phyloP scores from a whole-genome alignment of 1,140 invertebrate genomes.

The Platorchestia sp. region DNA sequence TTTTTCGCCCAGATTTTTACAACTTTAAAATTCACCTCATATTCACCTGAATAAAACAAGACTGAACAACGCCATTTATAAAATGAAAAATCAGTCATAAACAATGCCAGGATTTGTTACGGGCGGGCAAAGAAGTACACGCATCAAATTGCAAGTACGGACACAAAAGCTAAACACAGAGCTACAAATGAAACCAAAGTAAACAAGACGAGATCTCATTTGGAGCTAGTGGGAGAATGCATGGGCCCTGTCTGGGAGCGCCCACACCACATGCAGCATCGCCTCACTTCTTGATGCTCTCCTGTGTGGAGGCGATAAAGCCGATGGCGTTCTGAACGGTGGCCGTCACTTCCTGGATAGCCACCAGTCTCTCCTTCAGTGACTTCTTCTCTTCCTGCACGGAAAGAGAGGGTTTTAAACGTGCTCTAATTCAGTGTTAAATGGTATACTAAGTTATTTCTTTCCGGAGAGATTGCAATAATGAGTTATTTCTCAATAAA shows the following conservation, averaged over 20 bases:
- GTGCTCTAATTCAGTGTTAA: neutral
- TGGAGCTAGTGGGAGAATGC: neutral
- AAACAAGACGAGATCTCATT: neutral
- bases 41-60: no score
- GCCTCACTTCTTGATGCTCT: conserved; percentile 92
- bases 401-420: neutral
- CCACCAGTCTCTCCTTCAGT: conserved; percentile 91
- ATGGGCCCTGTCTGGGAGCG: neutral
- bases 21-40: no score
- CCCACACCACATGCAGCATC: neutral
- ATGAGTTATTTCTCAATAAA: no score
- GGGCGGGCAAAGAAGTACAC: neutral
- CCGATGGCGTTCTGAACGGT: conserved; percentile 95
- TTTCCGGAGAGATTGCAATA: no score
- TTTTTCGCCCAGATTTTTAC: no score
- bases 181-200: neutral
- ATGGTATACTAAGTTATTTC: no score
- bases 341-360: conserved; percentile 95
- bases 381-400: conserved; percentile 93
- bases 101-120: neutral
- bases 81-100: neutral
- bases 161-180: neutral
- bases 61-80: no score
- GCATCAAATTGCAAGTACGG: neutral
- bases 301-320: conserved; percentile 90